Base-by-base conservation (phyloP, 2,113 vertebrate species). In the Hippocampus barbouri region DNA sequence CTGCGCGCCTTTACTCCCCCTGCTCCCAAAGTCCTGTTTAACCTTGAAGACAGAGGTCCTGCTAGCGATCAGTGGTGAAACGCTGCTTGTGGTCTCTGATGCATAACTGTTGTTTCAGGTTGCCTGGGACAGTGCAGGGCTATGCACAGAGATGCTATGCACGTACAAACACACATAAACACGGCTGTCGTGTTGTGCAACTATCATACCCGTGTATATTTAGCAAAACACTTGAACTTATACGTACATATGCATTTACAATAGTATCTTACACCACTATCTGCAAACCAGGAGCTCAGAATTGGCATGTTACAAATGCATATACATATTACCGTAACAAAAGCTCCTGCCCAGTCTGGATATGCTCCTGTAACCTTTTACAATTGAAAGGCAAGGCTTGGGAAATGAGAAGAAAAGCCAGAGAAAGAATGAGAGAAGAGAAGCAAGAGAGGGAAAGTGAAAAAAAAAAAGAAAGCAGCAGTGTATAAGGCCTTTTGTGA, bases 291-390 rank as follows among this genome's bases (percentile, higher is more conserved):
- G 78, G 70, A 86, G 87, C 83, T 88, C 82, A 80, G 85, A 90
- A 84, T 80, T 78, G 82, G 83, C 88, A 89, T 88, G 86, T 91
- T 91, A 89, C 84, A 89, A 89, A 91, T 92, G 88, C 88, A 91
- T 92, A 91, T 90, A 87, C 92, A 93, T 92, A 92, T 91, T 90
- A 38, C 5, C 34, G 34, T 38, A 91, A 92, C 91, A 90, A 92
- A 91, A 91, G 82, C 86, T 84, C 86, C 87, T 91, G 86, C 83
- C 78, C 74, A 82, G 86, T 90, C 84, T 86, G 76, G 88, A 87
- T 86, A 87, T 86, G 87, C 85, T 91, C 84, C 90, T 88, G 86
- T 90, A 92, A 92, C 91, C 92, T 91, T 84, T 76, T 73, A 89
- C 89, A 91, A 92, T 91, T 90, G 88, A 91, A 91, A 91, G 87